Base-by-base conservation (phyloP, 2,113 vertebrate genomes). In the Hippoglossus stenolepis region DNA sequence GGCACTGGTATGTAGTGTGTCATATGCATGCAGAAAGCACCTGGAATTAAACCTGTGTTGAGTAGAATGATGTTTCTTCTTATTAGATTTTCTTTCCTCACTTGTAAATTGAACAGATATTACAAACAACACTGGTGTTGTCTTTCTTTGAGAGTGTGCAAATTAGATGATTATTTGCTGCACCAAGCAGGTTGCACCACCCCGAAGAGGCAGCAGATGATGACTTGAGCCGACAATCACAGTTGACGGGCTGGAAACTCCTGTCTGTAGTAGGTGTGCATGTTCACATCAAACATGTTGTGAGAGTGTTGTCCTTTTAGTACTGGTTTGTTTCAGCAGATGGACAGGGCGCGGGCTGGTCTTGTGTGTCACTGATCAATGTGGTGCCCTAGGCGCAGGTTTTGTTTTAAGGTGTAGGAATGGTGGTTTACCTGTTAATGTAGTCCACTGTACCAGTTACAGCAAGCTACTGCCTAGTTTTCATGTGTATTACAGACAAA, bases 281-380 rank as follows among this genome's bases (percentile, higher is more conserved):
- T 10, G 15, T 51, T 64, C 23, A 11, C 31, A 17, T 57, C 40
- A 7, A 12, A 45, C 11, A 11, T 31, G 17, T 57, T 65, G 5
- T 23, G 13, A 70, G 43, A 65, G 49, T 65, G 65, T 64, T 81
- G 77, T 57, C 4, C 7, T 79, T 57, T 57, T 4, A 0, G 40
- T 53, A 0, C 10, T 23, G 1, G 66, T 64, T 73, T 85, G 76
- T 83, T 74, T 83, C 4, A 70, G 59, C 54, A 66, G 73, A 64
- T 77, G 45, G 57, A 67, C 40, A 14, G 1, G 1, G 9, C 51
- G 64, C 58, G 24, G 24, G 5, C 45, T n/a, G 45, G 2, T 65
- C 20, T 65, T 45, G 57, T 56, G 65, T 66, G 74, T 79, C 75
- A 65, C 66, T 62, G 79, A 76, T 21, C 21, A 12, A 13, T 57